Percentiles rank a stretch among this genome's conserved stretches.
Evolutionary conservation across 2,888 invertebrate genomes (phyloP).

Genomic region (Acleris emargana): DNA sequence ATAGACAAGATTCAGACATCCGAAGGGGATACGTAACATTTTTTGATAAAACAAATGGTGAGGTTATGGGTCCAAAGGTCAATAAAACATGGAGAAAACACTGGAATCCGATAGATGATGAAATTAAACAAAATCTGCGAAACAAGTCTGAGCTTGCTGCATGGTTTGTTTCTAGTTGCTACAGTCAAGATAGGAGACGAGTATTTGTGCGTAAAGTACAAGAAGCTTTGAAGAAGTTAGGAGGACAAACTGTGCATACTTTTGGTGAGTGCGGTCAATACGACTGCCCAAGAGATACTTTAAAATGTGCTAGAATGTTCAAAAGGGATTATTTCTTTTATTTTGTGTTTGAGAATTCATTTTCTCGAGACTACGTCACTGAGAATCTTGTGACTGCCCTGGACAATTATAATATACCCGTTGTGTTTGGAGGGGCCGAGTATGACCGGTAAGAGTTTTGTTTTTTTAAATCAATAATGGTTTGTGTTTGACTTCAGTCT

Average conservation of each 20-base stretch:
- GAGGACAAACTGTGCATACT: not conserved
- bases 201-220: not conserved
- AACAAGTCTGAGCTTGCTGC: not conserved
- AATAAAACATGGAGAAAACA: not conserved
- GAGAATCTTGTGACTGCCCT: not conserved
- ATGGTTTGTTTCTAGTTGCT: not conserved
- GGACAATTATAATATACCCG: not conserved
- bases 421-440: not conserved
- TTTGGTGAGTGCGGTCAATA: not conserved
- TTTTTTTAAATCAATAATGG: too few species aligned
- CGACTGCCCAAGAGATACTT: not conserved
- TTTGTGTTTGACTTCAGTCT: too few species aligned
- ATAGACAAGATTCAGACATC: not conserved
- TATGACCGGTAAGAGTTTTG: not conserved
- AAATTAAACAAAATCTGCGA: not conserved
- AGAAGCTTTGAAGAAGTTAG: not conserved
- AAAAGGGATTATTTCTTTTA: not conserved
- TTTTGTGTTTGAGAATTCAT: not conserved
- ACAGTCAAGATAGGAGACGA: not conserved
- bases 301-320: not conserved
- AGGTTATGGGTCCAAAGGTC: not conserved
- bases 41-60: not conserved
- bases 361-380: not conserved
- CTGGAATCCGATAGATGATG: not conserved
- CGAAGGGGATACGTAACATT: not conserved